A percentile compares a stretch with the other conserved stretches of the same genome.
phyloP scores from a whole-genome alignment of 2,113 vertebrate genomes.

The Microcebus murinus region DNA sequence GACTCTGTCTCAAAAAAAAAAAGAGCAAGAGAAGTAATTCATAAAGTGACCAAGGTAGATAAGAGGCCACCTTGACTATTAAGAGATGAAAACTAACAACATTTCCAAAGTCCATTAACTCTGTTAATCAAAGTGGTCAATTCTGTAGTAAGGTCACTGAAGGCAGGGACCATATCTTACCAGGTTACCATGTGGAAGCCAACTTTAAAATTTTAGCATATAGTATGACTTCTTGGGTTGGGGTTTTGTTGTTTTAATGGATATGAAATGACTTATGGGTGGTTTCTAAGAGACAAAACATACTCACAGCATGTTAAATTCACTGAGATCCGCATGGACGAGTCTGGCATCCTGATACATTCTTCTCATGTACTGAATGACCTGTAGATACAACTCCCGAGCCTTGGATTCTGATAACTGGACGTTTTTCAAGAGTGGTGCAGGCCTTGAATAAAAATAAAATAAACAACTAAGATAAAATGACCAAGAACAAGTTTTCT shows the following conservation, averaged over 20 bases:
- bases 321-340: conserved; percentile 98
- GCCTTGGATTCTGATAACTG: conserved; percentile 93
- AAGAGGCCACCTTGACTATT: not conserved
- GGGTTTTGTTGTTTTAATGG: not conserved
- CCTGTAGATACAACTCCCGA: conserved; percentile 93
- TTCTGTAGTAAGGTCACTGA: not conserved
- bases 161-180: not conserved
- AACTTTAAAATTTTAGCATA: not conserved
- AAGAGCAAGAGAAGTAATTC: not conserved
- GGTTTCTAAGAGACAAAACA: not conserved
- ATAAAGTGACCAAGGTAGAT: not conserved
- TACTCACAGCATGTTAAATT: conserved; percentile 98
- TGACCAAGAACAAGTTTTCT: not conserved
- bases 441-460: conserved; percentile 87
- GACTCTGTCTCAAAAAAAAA: no score
- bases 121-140: not conserved
- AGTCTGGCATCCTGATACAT: conserved; percentile 97
- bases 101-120: not conserved
- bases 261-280: fast-evolving
- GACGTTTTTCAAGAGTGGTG: conserved; percentile 95
- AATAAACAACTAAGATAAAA: not conserved
- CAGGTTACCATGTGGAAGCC: not conserved
- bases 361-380: conserved; percentile 95
- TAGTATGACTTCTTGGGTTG: not conserved
- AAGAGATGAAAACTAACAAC: not conserved